phyloP scores from a whole-genome alignment of 2,888 invertebrate genomes.

The Thymelicus lineola region DNA sequence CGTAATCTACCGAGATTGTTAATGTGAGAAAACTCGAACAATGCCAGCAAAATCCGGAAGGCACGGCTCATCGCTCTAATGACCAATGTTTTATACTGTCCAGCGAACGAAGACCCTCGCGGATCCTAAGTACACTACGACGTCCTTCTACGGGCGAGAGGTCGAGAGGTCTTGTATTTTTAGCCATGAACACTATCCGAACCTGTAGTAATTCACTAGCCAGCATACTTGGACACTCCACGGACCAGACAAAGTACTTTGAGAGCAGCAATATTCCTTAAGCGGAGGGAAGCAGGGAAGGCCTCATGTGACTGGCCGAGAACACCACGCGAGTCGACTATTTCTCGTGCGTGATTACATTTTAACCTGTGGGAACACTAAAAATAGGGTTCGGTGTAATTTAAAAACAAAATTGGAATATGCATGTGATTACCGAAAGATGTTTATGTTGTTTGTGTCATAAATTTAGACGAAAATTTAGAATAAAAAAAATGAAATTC shows the following conservation, averaged over 20 bases:
- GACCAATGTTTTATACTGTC: slow-evolving; percentile 54
- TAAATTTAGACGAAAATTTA: too few species aligned
- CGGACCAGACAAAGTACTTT: slow-evolving; percentile 23
- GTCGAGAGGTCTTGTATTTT: slow-evolving; percentile 20
- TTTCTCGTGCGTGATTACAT: slow-evolving; percentile 66
- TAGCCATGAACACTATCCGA: slow-evolving; percentile 17
- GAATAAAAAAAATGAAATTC: too few species aligned
- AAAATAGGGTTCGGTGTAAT: slow-evolving; percentile 56
- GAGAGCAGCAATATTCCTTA: slow-evolving; percentile 34
- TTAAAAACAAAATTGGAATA: slow-evolving; percentile 44
- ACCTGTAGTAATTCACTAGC: slow-evolving; percentile 2
- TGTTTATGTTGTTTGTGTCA: not conserved
- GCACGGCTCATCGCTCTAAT: slow-evolving; percentile 74
- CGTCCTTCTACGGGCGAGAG: slow-evolving; percentile 4
- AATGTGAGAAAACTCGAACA: slow-evolving; percentile 75
- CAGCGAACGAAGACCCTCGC: slow-evolving; percentile 41
- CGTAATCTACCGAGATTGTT: slow-evolving; percentile 45
- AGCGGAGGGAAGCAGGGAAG: slow-evolving; percentile 1
- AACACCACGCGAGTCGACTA: slow-evolving; percentile 59
- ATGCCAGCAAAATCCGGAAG: slow-evolving; percentile 70
- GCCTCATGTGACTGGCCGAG: slow-evolving; percentile 44
- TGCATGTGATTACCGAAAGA: not conserved
- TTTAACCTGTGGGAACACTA: slow-evolving; percentile 68
- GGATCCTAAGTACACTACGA: not conserved
- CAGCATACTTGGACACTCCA: slow-evolving; percentile 18